Evolutionary conservation across 2,888 invertebrate genomes (phyloP), one percentile per base, ranked within the genome.

Genomic region (Acleris cristana): DNA sequence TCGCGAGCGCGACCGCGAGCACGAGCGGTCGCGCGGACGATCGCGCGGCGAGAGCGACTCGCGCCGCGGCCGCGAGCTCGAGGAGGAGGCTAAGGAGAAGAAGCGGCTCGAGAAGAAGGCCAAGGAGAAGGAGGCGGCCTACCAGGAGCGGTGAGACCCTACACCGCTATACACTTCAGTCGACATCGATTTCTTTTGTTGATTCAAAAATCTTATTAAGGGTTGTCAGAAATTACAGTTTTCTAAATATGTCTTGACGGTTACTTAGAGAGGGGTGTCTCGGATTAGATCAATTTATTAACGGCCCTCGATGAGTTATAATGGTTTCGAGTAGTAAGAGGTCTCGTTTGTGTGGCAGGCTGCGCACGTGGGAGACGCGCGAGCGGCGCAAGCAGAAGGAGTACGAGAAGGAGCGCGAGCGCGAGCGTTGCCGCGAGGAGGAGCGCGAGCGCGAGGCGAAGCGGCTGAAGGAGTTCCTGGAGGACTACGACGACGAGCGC

Each of bases 401-500:
- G 79, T 96, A 98, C 86, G 97, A 98, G 85, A 95, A 96, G 69
- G 96, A 97, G 80, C 96, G 96, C 76, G 98, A 98, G 84, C 93
- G 96, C 23, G 86, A 86, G 79, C 78, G 89, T 56, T 94, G 96
- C 74, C 96, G 96, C 79, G 96, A 97, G 79, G 96, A 97, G 79
- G 98, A 98, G 84, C 94, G 97, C 69, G 96, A 97, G 85, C 95
- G 96, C 69, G 99, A 99, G 89, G 99, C 98, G 0, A 97, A 98
- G 89, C 94, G 98, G 53, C 94, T 99, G 64, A 98, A 98, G 88
- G 98, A 99, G 93, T 99, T 99, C 89, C 94, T 99, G 3, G 99
- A 99, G 91, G 99, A 99, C 88, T 99, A 99, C 83, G 99, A 99
- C 82, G 99, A 99, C 87, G 99, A 99, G 88, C 94, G 98, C 62